Evolutionary conservation across 2,888 invertebrate species (phyloP).

Genomic region (Caradrina clavipalpis): DNA sequence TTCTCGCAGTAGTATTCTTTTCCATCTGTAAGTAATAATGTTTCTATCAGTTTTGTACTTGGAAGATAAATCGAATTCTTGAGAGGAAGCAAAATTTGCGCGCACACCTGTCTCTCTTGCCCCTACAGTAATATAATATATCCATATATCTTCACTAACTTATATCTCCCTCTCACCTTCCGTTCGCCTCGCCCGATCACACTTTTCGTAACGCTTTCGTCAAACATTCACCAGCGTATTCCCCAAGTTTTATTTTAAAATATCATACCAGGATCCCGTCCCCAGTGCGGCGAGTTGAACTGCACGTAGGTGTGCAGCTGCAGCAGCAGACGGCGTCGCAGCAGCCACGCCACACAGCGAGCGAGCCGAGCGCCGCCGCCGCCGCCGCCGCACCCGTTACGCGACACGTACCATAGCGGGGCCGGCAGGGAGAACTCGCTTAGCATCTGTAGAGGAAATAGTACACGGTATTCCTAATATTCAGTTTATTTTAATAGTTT

Average conservation of each 20-base stretch:
- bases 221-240: too few relatives aligned
- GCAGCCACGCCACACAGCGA: constrained; percentile 98
- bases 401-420: constrained; percentile 89
- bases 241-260: too few relatives aligned
- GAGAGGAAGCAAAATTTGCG: neutral
- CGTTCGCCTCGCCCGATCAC: too few relatives aligned
- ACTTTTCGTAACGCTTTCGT: too few relatives aligned
- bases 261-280: constrained; percentile 74
- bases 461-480: neutral
- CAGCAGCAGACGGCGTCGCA: constrained; percentile 96
- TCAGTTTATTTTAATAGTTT: too few relatives aligned
- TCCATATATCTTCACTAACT: too few relatives aligned
- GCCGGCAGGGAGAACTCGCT: constrained; percentile 90
- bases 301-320: constrained; percentile 98
- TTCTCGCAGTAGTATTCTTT: constrained; percentile 89
- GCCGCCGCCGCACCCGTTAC: constrained; percentile 79
- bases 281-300: constrained; percentile 92
- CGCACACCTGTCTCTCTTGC: too few relatives aligned
- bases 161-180: too few relatives aligned
- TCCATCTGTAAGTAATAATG: constrained; percentile 75
- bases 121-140: too few relatives aligned
- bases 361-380: constrained; percentile 91
- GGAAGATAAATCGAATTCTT: neutral
- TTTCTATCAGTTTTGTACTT: neutral
- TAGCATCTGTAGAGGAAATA: constrained; percentile 75